Base-by-base conservation (phyloP, 2,888 invertebrate genomes). In the Heliconius charithonia region DNA sequence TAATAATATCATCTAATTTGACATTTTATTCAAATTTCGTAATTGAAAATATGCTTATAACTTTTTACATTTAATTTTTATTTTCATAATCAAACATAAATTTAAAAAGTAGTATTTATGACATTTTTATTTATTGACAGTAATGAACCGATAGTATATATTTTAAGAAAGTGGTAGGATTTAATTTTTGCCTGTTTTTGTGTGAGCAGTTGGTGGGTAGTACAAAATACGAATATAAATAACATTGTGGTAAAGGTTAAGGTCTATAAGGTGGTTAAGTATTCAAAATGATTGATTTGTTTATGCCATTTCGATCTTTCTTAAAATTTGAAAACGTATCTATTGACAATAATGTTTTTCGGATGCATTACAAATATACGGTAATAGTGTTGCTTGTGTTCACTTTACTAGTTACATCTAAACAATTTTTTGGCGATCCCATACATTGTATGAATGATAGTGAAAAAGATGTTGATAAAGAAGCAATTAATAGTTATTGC, bases 391-490 rank as follows among this genome's bases (percentile, higher is more conserved):
- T 98, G 80, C 92, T 97, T 63, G 95, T 97, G 29, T 97, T 97
- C 89, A 97, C 97, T 1, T 91, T 97, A 85, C 88, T 98, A 84
- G 96, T 98, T 70, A 97, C 97, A 37, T 96, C 97, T 22, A 97
- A 97, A 86, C 97, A 98, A 89, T 98, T 97, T 91, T 97, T 98
- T 85, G 98, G 98, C 0, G 97, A 98, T 85, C 98, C 98, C 0
- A 97, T 98, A 75, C 96, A 97, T 85, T 98, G 98, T 89, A 95
- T 96, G 88, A 93, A 95, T 13, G 93, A 95, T 63, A 90, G 91
- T 71, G 92, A 92, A 27, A 74, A 74, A 62, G 63, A 63, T 78
- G 85, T 77, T 59, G 95, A 96, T 73, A 95, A 95, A 81, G 96
- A 96, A 72, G 96, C 96, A 45, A 94, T 97, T 16, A 97, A 97